Evolutionary conservation across 2,797 vertebrate species (phyloP).

Genomic region (Molossus molossus): DNA sequence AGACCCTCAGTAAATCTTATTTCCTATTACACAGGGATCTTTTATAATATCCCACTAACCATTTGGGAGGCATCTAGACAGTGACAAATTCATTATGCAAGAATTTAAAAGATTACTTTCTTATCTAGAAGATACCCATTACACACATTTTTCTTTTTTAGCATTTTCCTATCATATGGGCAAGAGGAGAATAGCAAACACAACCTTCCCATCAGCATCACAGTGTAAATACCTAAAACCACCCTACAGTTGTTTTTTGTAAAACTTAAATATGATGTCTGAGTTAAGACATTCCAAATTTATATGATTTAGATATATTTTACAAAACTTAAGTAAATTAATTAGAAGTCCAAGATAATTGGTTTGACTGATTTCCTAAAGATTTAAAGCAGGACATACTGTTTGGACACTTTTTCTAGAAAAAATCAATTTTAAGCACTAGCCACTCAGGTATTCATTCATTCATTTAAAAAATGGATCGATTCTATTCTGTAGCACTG

Average conservation of each 20-base stretch:
- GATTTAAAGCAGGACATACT: not conserved
- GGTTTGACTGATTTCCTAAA: not conserved
- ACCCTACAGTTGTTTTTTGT: not conserved
- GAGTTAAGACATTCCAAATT: conserved; percentile 30
- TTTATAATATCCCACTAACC: conserved; percentile 60
- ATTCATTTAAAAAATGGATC: conserved; percentile 11
- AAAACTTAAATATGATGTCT: not conserved
- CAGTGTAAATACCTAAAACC: conserved; percentile 50
- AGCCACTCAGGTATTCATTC: not conserved
- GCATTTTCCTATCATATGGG: conserved; percentile 53
- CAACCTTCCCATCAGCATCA: conserved; percentile 1
- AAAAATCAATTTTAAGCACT: not conserved
- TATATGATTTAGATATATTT: conserved; percentile 43
- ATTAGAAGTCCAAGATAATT: conserved; percentile 25
- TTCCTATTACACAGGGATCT: not conserved
- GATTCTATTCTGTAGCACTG: not conserved
- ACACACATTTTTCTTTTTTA: conserved; percentile 73
- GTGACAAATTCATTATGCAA: conserved; percentile 69
- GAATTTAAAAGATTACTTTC: conserved; percentile 53
- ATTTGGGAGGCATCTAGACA: conserved; percentile 59
- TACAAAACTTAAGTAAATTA: conserved; percentile 21
- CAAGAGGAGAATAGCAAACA: conserved; percentile 62
- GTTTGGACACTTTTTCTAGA: not conserved
- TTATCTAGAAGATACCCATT: conserved; percentile 62
- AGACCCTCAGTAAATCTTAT: conserved; percentile 45